phyloP scores from a whole-genome alignment of 2,888 invertebrate genomes.

The Scaptomyza flava region DNA sequence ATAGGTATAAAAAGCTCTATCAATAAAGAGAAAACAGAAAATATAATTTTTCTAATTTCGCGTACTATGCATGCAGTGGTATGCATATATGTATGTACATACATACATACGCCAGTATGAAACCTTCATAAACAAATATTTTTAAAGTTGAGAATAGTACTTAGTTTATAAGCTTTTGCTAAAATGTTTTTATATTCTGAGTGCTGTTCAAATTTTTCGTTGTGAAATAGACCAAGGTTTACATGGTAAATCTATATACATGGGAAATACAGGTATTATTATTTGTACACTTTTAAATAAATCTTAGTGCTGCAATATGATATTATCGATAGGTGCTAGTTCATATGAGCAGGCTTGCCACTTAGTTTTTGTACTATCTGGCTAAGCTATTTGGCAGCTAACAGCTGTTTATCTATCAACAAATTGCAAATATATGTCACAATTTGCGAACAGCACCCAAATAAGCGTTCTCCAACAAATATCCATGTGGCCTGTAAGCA shows the following conservation, averaged over 20 bases:
- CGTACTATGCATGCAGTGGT: too few relatives aligned
- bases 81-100: too few relatives aligned
- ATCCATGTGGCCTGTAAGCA: constrained; percentile 5
- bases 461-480: constrained; percentile 16
- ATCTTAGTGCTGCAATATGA: not conserved
- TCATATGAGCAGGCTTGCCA: not conserved
- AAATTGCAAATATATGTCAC: constrained; percentile 28
- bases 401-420: constrained; percentile 48
- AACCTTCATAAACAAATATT: too few relatives aligned
- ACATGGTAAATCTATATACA: too few relatives aligned
- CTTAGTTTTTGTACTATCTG: constrained; percentile 3
- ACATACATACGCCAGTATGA: too few relatives aligned
- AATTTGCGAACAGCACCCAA: not conserved
- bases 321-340: constrained; percentile 5
- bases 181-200: too few relatives aligned
- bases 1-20: too few relatives aligned
- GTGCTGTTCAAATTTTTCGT: not conserved
- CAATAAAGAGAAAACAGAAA: too few relatives aligned
- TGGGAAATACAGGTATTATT: too few relatives aligned
- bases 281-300: not conserved
- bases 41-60: too few relatives aligned
- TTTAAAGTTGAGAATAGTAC: too few relatives aligned
- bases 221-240: not conserved
- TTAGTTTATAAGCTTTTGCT: too few relatives aligned
- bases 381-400: constrained; percentile 27